phyloP scores from a whole-genome alignment of 1,140 invertebrate species.

The Polyergus mexicanus region DNA sequence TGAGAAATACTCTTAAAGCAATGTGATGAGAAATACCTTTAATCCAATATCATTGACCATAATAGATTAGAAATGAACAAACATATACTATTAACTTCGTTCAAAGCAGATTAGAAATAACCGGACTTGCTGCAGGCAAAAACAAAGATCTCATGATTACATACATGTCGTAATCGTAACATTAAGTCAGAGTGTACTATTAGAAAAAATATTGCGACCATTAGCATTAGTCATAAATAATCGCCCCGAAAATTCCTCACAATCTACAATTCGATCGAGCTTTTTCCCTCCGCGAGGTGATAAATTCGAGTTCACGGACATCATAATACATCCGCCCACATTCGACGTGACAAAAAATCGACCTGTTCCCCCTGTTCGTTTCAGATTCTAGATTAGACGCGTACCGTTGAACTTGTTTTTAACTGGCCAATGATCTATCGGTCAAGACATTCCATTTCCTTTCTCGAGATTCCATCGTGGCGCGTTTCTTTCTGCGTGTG shows the following conservation, averaged over 20 bases:
- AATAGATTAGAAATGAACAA: constrained; percentile 5
- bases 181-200: constrained; percentile 6
- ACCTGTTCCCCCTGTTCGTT: constrained; percentile 58
- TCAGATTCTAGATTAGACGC: constrained; percentile 59
- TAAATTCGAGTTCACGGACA: constrained; percentile 62
- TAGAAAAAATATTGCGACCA: constrained; percentile 34
- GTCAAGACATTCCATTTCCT: constrained; percentile 54
- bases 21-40: neutral
- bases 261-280: constrained; percentile 45
- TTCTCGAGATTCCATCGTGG: constrained; percentile 61
- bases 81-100: constrained; percentile 6
- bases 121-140: constrained; percentile 21
- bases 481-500: constrained; percentile 34
- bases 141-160: neutral
- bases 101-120: constrained; percentile 39
- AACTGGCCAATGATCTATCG: constrained; percentile 55
- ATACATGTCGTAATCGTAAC: constrained; percentile 2
- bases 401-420: constrained; percentile 63
- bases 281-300: constrained; percentile 46
- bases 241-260: constrained; percentile 39
- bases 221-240: constrained; percentile 51
- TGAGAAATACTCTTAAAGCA: too few species aligned
- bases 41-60: neutral
- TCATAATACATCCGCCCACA: constrained; percentile 55
- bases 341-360: constrained; percentile 56